Base-by-base conservation (phyloP, 2,888 invertebrate species). In the Drosophila vallismaia region DNA sequence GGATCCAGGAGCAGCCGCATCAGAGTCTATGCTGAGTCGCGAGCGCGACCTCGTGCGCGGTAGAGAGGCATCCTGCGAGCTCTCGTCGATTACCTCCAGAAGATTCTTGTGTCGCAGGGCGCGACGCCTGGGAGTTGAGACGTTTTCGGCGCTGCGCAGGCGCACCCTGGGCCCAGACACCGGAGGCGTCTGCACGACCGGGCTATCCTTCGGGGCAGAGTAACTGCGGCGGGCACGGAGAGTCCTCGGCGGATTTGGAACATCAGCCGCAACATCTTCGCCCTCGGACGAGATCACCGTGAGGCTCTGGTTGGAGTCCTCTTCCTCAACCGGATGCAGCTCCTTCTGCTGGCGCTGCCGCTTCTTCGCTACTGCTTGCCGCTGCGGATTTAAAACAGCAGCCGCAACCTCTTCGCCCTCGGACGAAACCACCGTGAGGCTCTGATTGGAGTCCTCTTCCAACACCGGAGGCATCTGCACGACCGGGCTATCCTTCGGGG, bases 81-180 rank as follows among this genome's bases (percentile, higher is more conserved):
- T n/a, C 28, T 53, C 69, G 2, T 58, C 60, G 45, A 70, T 70
- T 5, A 50, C 60, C 33, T 60, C 60, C 9, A 70, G 28, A 33
- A 50, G 4, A 4, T 36, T 28, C 29, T 10, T 50, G 44, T 33
- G 42, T 12, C 9, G 31, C 3, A 4, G 7, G 1, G 4, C 2
- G 10, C 71, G 60, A 10, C 33, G 51, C 40, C 51, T 52, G 7
- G 58, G 44, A 7, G 70, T 49, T 1, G 26, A 14, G 1, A 26
- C 40, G 28, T 33, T 5, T 8, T 59, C 45, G 8, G 24, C 19
- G 36, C 62, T 69, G 4, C 49, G 71, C 3, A 69, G 31, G 1
- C 60, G 53, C 14, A 9, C 2, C 8, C 1, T n/a, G 6, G 7
- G 31, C 0, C 10, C 9, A 0, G 31, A 9, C 7, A 26, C 9